phyloP scores from a whole-genome alignment of 2,113 vertebrate genomes.

The Pampusana beccarii region DNA sequence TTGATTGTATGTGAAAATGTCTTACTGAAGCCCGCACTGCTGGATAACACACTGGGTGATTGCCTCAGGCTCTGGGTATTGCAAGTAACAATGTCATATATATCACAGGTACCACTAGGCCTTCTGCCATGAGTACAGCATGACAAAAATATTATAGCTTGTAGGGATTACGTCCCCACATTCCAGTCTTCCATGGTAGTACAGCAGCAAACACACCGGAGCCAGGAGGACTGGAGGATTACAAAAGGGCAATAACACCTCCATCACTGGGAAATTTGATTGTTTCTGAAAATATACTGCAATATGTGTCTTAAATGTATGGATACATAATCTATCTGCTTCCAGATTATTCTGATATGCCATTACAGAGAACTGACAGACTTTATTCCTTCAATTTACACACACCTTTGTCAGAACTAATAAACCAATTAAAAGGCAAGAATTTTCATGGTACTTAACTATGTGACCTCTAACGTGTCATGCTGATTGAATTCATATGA shows the following conservation, averaged over 20 bases:
- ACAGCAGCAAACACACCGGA: background rate
- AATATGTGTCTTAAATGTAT: background rate
- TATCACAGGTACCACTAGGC: background rate
- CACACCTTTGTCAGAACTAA: conserved; percentile 17
- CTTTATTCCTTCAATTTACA: background rate
- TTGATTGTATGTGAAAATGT: background rate
- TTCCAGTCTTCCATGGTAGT: background rate
- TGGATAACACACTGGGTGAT: background rate
- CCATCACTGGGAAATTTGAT: background rate
- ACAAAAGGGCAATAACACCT: background rate
- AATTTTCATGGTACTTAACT: conserved; percentile 6
- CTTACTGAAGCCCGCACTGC: background rate
- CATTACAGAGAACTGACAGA: background rate
- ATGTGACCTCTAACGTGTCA: background rate
- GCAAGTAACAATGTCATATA: background rate
- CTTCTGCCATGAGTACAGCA: background rate
- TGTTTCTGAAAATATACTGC: background rate
- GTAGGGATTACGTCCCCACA: background rate
- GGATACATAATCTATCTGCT: background rate
- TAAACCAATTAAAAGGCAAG: background rate
- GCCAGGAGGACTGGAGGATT: background rate
- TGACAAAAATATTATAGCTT: background rate
- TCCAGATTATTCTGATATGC: conserved; percentile 13
- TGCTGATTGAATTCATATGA: background rate
- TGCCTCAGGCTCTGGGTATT: background rate